Percentiles rank a stretch among this genome's conserved stretches.
Evolutionary conservation across 2,888 invertebrate genomes (phyloP).

Genomic region (Drosophila niveifrons): DNA sequence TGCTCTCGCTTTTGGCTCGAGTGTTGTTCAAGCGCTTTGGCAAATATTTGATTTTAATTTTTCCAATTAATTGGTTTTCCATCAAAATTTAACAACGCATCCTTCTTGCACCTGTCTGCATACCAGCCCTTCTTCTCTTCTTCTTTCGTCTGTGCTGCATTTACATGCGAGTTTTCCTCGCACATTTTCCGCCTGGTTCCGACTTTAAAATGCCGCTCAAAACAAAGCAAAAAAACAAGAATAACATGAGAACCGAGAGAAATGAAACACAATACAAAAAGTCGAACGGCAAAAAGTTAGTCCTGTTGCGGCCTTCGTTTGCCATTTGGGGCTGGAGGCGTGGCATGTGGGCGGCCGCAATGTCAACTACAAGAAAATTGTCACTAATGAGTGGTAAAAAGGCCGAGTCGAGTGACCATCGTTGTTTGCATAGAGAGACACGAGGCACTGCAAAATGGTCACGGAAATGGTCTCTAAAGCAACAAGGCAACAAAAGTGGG

Average conservation of each 20-base stretch:
- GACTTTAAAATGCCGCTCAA: constrained; percentile 31
- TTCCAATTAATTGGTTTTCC: constrained; percentile 80
- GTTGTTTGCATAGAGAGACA: constrained; percentile 55
- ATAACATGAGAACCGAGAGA: neutral
- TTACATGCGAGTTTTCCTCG: constrained; percentile 27
- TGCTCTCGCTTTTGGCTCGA: constrained; percentile 29
- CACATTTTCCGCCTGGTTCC: constrained; percentile 8
- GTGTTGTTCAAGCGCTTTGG: constrained; percentile 79
- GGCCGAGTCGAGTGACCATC: constrained; percentile 67
- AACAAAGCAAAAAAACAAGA: constrained; percentile 3
- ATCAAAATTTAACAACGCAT: constrained; percentile 73
- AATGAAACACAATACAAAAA: constrained; percentile 37
- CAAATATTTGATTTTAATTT: constrained; percentile 79
- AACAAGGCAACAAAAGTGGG: constrained; percentile 4
- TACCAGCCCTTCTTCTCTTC: neutral
- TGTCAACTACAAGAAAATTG: constrained; percentile 82
- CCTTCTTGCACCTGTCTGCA: constrained; percentile 36
- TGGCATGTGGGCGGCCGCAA: constrained; percentile 65
- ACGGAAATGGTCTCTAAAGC: constrained; percentile 23
- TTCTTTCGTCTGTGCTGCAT: constrained; percentile 10
- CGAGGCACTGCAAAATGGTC: constrained; percentile 13
- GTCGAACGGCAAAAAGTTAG: constrained; percentile 59
- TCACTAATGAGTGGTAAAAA: constrained; percentile 82
- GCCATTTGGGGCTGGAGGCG: constrained; percentile 28
- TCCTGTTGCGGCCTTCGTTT: constrained; percentile 46